These are phyloP conservation scores for Fulica atra DNA, from an alignment of 2,113 vertebrate genomes.

Conservation along the genomic window DNA sequence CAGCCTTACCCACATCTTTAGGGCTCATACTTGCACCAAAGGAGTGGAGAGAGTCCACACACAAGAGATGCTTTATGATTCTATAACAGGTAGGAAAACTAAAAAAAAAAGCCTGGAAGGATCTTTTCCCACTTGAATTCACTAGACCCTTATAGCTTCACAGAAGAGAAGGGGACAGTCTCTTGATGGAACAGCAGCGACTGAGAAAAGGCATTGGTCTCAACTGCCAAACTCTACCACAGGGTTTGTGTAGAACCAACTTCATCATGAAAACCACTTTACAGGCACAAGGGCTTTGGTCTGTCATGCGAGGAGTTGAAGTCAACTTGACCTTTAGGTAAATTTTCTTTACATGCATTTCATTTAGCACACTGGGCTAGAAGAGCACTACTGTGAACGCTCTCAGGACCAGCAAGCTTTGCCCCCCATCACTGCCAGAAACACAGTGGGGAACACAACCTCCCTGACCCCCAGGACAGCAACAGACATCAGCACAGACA, in stretches of 20 bases:
- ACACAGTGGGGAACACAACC: not conserved
- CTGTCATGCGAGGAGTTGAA: rapidly evolving
- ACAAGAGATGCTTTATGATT: not conserved
- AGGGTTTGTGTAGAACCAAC: not conserved
- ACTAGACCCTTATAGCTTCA: not conserved
- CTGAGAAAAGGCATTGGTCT: rapidly evolving
- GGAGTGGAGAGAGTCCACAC: not conserved
- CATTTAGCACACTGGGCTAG: not conserved
- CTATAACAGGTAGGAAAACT: not conserved
- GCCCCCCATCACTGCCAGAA: not conserved
- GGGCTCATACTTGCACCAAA: not conserved
- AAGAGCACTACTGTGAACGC: not conserved
- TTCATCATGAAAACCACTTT: not conserved
- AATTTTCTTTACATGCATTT: not conserved
- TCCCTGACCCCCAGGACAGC: not conserved
- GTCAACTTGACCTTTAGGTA: not conserved
- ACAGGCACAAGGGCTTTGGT: not conserved
- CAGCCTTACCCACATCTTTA: not conserved
- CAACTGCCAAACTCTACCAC: not conserved
- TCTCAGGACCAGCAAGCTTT: not conserved
- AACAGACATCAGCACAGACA: not conserved
- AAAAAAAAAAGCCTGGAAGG: rapidly evolving
- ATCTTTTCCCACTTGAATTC: not conserved
- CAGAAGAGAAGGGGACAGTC: not conserved
- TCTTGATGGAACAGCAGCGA: not conserved